Base-by-base conservation (phyloP, 2,888 invertebrate species). In the Eretmocerus hayati region DNA sequence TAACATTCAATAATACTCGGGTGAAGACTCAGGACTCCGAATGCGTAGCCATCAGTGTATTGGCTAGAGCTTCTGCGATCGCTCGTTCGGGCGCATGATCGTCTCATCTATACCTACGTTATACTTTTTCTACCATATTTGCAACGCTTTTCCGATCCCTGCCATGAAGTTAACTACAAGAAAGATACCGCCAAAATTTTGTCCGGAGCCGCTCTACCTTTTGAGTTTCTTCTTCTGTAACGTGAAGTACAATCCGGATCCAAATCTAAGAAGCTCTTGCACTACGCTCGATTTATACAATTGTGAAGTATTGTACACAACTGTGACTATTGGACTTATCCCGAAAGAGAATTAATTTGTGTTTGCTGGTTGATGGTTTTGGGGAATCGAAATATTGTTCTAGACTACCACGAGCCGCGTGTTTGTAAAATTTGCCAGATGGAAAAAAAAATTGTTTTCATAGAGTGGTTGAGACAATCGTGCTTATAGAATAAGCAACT, bases 61-160 rank as follows among this genome's bases (percentile, higher is more conserved):
- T n/a, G n/a, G n/a, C n/a, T 18, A 11, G 23, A 23, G 9, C 30
- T 42, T 48, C 39, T 16, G 11, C 48, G 50, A 61, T 59, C 59
- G 61, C 56, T 58, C 61, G 51, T 41, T 58, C 56, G 58, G 60
- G 55, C 63, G 61, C 59, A 54, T 57, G 59, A 64, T 64, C 62
- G 59, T 47, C 53, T 57, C 46, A 16, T 31, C 21, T 39, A 35
- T 5, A 35, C 8, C n/a, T 16, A 9, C 19, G 22, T 42, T 21
- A 16, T 31, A 13, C 3, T 33, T 20, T 26, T 35, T 35, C 19
- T 19, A 6, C 20, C 19, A 31, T 38, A 15, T 31, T 38, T 36
- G 19, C 22, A 22, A 32, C 16, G 11, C 39, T 26, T 26, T 38
- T 41, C 47, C 48, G 52, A 52, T 52, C 42, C 45, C 42, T 39